Evolutionary conservation across 2,113 vertebrate genomes (phyloP), one percentile per base, ranked within the genome.

Genomic region (Lampris megalopsis): DNA sequence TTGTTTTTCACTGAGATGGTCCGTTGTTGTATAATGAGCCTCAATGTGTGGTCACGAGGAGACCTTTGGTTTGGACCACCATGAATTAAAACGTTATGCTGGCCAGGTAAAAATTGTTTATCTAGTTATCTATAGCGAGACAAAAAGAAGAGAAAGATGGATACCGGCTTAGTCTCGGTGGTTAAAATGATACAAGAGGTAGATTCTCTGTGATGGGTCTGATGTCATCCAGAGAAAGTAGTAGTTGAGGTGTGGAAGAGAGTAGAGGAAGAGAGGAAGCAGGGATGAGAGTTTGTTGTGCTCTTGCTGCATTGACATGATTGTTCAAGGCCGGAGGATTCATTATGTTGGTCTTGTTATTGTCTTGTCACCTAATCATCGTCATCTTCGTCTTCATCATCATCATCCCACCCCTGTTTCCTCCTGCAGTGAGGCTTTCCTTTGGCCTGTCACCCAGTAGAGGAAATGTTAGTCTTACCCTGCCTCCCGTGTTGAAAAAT

Each of bases 291-390:
- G 47, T 5, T 62, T 13, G 65, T 63, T 67, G 9, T 76, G 6
- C 75, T 38, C 6, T 4, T n/a, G 38, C 61, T 45, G 40, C 5
- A 11, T 50, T 24, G 37, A 62, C 66, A 56, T 75, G 8, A 63
- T 70, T 71, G 71, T 66, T 60, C 79, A 87, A 89, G 82, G 86
- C 81, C 48, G 63, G 47, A 75, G 59, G 59, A 77, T 79, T 42
- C 62, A 68, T 68, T 70, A 6, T n/a, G 11, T 11, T 57, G 49
- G 0, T 1, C 7, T 9, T 36, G 64, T 0, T 24, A 8, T 37
- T 38, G 37, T 43, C 11, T 1, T 5, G 75, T 73, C 71, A 75
- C 61, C 72, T 84, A 79, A 79, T 6, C 75, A 53, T 52, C 56
- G 6, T 40, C 57, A 2, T 59, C 57, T 10, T 59, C 57, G 3